These are phyloP conservation scores for Taxidea taxus DNA, from an alignment of 2,113 vertebrate species.

Conservation along the genomic window DNA sequence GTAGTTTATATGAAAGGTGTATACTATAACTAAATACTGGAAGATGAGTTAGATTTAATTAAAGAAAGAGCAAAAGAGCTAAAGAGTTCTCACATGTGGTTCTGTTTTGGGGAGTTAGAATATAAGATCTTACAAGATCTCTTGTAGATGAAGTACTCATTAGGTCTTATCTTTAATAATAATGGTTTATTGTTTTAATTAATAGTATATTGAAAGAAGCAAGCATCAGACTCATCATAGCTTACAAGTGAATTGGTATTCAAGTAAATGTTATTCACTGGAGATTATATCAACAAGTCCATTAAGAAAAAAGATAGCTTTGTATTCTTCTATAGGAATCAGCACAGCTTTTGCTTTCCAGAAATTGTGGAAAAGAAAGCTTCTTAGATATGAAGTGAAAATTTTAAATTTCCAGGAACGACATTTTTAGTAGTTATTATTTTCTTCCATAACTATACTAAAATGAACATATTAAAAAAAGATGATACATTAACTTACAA, in stretches of 20 bases:
- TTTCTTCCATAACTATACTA: neutral
- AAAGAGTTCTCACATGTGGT: neutral
- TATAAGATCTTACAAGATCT: neutral
- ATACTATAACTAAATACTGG: neutral
- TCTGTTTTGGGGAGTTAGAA: neutral
- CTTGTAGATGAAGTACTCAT: neutral
- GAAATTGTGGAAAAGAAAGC: neutral
- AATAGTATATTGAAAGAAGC: neutral
- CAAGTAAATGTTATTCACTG: neutral
- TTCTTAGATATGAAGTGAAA: neutral
- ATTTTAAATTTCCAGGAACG: slow-evolving; percentile 26
- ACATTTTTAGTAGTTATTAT: neutral
- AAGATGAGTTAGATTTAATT: neutral
- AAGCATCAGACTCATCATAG: neutral
- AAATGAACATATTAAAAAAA: neutral
- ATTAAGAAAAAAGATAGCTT: neutral
- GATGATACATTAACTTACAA: neutral
- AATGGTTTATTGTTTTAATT: neutral
- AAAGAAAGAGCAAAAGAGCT: neutral
- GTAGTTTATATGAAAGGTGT: neutral
- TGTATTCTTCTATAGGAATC: neutral
- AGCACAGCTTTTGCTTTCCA: slow-evolving; percentile 6
- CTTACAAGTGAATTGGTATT: neutral
- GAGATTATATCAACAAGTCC: neutral
- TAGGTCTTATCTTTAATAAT: neutral